Evolutionary conservation across 2,113 vertebrate species (phyloP), one percentile per base, ranked within the genome.

Genomic region (Taurulus bubalis): DNA sequence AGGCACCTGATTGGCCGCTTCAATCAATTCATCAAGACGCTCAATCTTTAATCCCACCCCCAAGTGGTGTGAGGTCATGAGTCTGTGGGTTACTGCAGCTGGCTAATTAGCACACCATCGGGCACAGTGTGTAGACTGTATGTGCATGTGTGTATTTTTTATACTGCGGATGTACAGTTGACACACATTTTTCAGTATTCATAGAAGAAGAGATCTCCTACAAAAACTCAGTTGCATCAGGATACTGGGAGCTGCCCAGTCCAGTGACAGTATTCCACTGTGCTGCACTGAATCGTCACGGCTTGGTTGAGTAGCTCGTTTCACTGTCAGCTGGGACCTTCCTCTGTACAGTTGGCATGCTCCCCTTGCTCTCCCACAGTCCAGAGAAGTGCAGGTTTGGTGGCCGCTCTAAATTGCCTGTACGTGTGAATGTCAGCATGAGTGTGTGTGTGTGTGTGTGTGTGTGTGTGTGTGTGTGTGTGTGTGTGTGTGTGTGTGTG

Each of bases 31-130:
- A 72, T 70, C 59, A 28, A 32, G 63, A 71, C 40, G 30, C 42
- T 82, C 18, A n/a, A 77, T 69, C 71, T 45, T 55, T 62, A 73
- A 60, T 59, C 70, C 56, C 32, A 3, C 45, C 28, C 20, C n/a
- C 24, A 22, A 2, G 53, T 80, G 32, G 65, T 80, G 60, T 40
- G 68, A 90, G 66, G 56, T 77, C 71, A 66, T 84, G 74, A 71
- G 72, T 78, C 42, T 68, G 38, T 88, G 65, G 62, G 63, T 76
- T 69, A 59, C 83, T 82, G 71, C 75, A 79, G 82, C 84, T 77
- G 79, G 55, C 8, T 69, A 69, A 77, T 87, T 78, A 75, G 64
- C 67, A 75, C 59, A 63, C 58, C 64, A 34, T 14, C 15, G 22
- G 3, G 4, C 30, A 65, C 36, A n/a, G n/a, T 20, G 16, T 51